Base-by-base conservation (phyloP, 1,140 invertebrate genomes). In the Formica exsecta region DNA sequence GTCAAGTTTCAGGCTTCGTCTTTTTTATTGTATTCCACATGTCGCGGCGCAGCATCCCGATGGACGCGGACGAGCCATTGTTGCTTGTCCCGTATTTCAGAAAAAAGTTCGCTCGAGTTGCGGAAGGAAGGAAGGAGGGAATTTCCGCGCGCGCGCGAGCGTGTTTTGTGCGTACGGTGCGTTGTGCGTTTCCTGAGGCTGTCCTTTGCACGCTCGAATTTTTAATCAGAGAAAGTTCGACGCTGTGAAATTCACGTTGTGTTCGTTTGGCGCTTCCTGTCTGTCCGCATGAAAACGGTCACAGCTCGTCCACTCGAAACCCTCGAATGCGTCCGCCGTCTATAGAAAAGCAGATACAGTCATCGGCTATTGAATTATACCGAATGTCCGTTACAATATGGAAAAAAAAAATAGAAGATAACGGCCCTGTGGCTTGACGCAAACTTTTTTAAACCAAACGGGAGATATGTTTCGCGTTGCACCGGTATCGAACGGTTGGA, bases 221-320 rank as follows among this genome's bases (percentile, higher is more conserved):
- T 85, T 85, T 77, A 85, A 85, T 85, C 83, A 76, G 83, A 66
- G 51, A 25, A 85, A 54, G 51, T 77, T 66, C 64, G 74, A 68
- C 48, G 48, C 36, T 62, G 76, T 68, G 83, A 85, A 85, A 85
- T 85, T 85, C 62, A 74, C 51, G 73, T 13, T 38, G 13, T 36
- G 62, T 84, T 62, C 22, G 57, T 76, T 8, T 13, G 59, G 13
- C 38, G 44, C 41, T 76, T 84, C 41, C 73, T 59, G 13, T 25
- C 16, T 62, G 54, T 36, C 29, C 29, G 71, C 16, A 75, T 84
- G 80, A 76, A 61, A 84, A 84, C 41, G 44, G 44, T 76, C 64
- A n/a, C 79, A 25, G 73, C 25, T 81, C 77, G 66, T 71, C 80
- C 44, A 32, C 22, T 71, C 25, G 75, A 48, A 80, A 80, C 44